Base-by-base conservation (phyloP, 2,888 invertebrate genomes). In the Ormyrus labotus region DNA sequence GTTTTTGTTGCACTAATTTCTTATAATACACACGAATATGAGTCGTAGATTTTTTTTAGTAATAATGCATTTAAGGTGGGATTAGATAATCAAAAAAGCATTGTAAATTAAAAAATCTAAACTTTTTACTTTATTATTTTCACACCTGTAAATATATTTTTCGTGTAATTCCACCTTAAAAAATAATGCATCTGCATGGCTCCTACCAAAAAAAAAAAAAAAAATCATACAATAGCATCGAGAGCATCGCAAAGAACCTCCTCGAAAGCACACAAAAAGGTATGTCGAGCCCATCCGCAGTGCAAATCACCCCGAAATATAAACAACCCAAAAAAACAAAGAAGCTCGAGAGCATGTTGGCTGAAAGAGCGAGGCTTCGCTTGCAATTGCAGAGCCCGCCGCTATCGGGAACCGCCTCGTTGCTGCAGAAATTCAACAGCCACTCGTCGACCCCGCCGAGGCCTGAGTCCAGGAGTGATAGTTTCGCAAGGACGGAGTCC, bases 371-470 rank as follows among this genome's bases (percentile, higher is more conserved):
- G 83, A 87, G 87, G 88, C 88, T 89, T 89, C 85, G 88, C 88
- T 90, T 88, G 87, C 87, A 83, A 88, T 81, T 88, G 83, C 90
- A 91, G 91, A 91, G 89, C 86, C 88, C 90, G 85, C 88, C 88
- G 82, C 85, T 89, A 45, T 72, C 69, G 57, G 75, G 67, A 19
- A 84, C 88, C 89, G 84, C 88, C 87, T 75, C 86, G 87, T 10
- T 80, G 9, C 78, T 84, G 84, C 88, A 78, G 86, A 85, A 84
- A 85, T 88, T 85, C 85, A 87, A 61, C 84, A 88, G 84, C 85
- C 86, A 82, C 83, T 84, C 11, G 83, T 78, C 55, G 83, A 84
- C 84, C 50, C 90, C 90, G 4, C 90, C 90, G 6, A 84, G 87
- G 7, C 88, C 89, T 6, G 90, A 89, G 74, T 88, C 89, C 11